These are phyloP conservation scores for Yponomeuta plumbellus DNA, from an alignment of 2,888 invertebrate genomes.

Conservation along the genomic window DNA sequence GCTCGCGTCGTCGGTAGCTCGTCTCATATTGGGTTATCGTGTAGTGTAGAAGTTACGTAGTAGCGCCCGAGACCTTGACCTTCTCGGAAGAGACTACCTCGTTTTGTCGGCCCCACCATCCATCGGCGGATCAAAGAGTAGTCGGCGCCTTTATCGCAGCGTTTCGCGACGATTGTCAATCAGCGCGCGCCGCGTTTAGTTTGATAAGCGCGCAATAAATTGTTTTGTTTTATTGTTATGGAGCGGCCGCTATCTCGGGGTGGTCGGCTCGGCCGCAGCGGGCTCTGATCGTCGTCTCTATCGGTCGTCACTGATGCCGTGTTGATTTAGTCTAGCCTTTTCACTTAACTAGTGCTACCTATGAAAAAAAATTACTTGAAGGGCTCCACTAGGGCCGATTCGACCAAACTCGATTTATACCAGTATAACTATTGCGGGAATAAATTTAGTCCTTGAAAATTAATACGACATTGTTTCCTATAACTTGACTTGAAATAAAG, in stretches of 20 bases:
- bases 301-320: neutral
- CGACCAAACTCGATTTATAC: too few species aligned
- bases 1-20: too few species aligned
- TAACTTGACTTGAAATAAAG: too few species aligned
- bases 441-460: too few species aligned
- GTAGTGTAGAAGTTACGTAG: too few species aligned
- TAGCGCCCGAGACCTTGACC: too few species aligned
- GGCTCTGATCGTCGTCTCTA: neutral
- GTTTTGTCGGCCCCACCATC: neutral
- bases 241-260: neutral
- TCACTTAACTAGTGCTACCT: neutral
- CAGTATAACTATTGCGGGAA: too few species aligned
- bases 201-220: constrained; percentile 6
- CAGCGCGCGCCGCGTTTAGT: neutral
- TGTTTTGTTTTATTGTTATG: constrained; percentile 7
- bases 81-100: neutral
- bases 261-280: neutral
- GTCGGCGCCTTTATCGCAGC: constrained; percentile 13
- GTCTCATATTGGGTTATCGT: too few species aligned
- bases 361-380: too few species aligned
- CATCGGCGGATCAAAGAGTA: neutral
- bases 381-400: too few species aligned
- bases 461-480: too few species aligned
- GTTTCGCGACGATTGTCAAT: constrained; percentile 2
- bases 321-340: neutral